Conservation (phyloP, 2,888 invertebrate species). For the Clistopyga incitator region DNA sequence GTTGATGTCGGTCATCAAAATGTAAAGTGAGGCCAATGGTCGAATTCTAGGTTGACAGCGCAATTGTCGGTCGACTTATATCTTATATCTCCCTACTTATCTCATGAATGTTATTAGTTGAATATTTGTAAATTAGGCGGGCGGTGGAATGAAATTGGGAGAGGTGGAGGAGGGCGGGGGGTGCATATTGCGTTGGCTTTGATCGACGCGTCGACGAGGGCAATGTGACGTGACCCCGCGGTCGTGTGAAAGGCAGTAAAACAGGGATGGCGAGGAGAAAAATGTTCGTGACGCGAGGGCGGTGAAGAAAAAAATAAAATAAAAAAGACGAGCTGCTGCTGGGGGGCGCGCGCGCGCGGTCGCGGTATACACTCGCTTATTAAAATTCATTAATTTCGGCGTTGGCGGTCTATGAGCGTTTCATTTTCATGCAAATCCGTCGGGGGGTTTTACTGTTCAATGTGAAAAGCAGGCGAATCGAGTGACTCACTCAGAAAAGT, state of each 20-base stretch:
- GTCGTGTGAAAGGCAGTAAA: constrained; percentile 62
- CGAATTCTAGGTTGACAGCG: too few species aligned
- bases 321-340: too few species aligned
- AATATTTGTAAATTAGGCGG: constrained; percentile 4
- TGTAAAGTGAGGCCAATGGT: too few species aligned
- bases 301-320: constrained; percentile 63
- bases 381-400: constrained; percentile 83
- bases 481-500: constrained; percentile 66
- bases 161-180: too few species aligned
- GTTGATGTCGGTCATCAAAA: too few species aligned
- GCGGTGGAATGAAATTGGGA: constrained; percentile 31
- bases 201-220: constrained; percentile 51
- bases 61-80: too few species aligned
- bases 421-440: constrained; percentile 83
- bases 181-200: constrained; percentile 26
- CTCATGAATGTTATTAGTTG: not conserved
- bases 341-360: constrained; percentile 50
- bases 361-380: constrained; percentile 75
- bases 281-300: constrained; percentile 44
- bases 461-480: constrained; percentile 71
- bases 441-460: constrained; percentile 73
- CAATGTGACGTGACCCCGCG: constrained; percentile 45
- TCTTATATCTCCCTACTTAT: too few species aligned
- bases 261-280: constrained; percentile 54
- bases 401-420: constrained; percentile 81